Percentiles rank a stretch among this genome's conserved stretches.
Evolutionary conservation across 2,797 vertebrate species (phyloP).

Genomic region (Muscicapa comitata): DNA sequence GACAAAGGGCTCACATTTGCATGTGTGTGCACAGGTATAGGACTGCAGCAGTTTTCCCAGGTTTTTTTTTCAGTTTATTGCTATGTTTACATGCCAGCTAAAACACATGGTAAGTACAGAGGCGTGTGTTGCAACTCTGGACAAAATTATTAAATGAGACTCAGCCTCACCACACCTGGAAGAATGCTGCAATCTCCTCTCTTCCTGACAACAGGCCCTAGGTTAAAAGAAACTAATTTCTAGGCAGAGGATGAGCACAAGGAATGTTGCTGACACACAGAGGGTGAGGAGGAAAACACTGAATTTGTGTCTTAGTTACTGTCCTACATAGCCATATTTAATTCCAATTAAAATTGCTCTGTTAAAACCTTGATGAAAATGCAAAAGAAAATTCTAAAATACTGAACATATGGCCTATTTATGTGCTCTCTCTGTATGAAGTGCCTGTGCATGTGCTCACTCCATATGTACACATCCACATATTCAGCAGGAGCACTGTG

Average conservation of each 20-base stretch:
- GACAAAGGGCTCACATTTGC: background rate
- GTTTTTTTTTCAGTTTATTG: background rate
- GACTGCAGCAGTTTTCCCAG: background rate
- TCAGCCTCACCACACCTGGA: constrained; percentile 30
- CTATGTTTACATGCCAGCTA: background rate
- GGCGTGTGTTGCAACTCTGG: background rate
- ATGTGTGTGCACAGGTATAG: background rate
- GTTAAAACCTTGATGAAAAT: background rate
- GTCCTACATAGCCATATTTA: background rate
- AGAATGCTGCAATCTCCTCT: constrained; percentile 10
- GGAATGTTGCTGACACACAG: constrained; percentile 48
- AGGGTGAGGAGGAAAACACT: background rate
- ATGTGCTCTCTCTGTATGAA: background rate
- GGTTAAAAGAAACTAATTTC: constrained; percentile 28
- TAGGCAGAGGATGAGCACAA: background rate
- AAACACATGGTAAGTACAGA: background rate
- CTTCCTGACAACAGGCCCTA: constrained; percentile 10
- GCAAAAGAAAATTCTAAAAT: background rate
- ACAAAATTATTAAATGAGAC: constrained; percentile 17
- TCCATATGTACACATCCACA: background rate
- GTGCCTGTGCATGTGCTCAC: background rate
- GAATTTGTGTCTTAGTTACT: background rate
- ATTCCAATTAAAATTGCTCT: background rate
- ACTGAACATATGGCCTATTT: background rate
- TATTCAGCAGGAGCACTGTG: background rate